Evolutionary conservation across 2,888 invertebrate genomes (phyloP), one percentile per base, ranked within the genome.

Genomic region (Ophioninae sp.): DNA sequence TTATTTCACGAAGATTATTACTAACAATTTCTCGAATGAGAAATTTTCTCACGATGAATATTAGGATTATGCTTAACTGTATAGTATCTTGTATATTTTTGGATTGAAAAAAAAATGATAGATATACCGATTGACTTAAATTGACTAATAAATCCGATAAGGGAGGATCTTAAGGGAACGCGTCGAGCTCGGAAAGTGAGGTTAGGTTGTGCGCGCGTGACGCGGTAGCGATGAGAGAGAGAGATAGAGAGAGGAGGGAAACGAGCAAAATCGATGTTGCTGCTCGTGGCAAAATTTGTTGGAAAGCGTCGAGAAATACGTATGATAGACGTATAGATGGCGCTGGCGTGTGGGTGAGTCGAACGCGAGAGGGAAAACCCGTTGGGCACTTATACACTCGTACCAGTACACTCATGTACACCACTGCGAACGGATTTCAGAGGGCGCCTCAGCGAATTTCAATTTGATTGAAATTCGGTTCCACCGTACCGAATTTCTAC

Each of bases 401-500:
- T 59, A 64, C n/a, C n/a, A n/a, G n/a, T 17, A 51, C 59, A 30
- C 30, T 30, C 30, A 30, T 30, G 30, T 30, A 30, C 30, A 30
- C 30, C 58, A 74, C 59, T 65, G 80, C 58, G 80, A 82, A 65
- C 68, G 78, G 78, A 78, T 78, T 74, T 73, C 72, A 74, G 69
- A 37, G 76, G 83, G 83, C 67, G 83, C 79, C 73, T 81, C 72
- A 76, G 79, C 75, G 83, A 85, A 85, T 85, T 86, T 86, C 86
- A 86, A 86, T 85, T 85, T 85, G 81, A 86, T 86, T 86, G 85
- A 86, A 86, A 86, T 86, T 85, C 83, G 82, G 67, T 74, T 67
- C 61, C 79, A 30, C 61, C 76, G 72, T 81, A 74, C 76, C 79
- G 81, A 83, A 83, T 79, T 80, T 82, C 81, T 80, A 82, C 83